Conservation (phyloP, 2,797 vertebrate species). For the Setipinna tenuifilis region DNA sequence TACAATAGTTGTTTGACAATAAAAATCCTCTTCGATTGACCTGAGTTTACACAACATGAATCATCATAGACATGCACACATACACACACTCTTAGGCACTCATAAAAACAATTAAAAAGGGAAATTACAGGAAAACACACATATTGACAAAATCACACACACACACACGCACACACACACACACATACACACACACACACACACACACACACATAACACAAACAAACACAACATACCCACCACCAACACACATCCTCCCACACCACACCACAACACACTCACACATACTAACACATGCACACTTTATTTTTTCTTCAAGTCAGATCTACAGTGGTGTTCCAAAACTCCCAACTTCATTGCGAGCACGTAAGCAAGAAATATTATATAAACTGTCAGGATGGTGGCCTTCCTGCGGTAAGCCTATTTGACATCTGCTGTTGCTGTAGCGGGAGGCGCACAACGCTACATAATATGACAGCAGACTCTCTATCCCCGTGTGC, state of each 20-base stretch:
- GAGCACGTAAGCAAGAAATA: not conserved
- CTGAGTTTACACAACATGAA: too few relatives aligned
- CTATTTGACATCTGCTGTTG: not conserved
- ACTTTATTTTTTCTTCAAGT: not conserved
- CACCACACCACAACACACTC: not conserved
- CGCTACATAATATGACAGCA: slow-evolving; percentile 7
- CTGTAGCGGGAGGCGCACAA: not conserved
- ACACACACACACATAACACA: not conserved
- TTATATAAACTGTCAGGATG: slow-evolving; percentile 7
- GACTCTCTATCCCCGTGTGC: not conserved
- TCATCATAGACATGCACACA: too few relatives aligned
- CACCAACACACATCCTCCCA: not conserved
- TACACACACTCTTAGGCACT: not conserved
- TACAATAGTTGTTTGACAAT: too few relatives aligned
- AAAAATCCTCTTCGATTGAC: too few relatives aligned
- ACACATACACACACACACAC: not conserved
- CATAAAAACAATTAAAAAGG: not conserved
- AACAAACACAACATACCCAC: not conserved
- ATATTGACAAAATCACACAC: too few relatives aligned
- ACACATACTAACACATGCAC: not conserved
- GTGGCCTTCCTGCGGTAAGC: not conserved
- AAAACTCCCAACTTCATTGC: not conserved
- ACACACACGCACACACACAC: not conserved
- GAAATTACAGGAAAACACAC: not conserved
- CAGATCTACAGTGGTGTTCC: not conserved